Conservation (phyloP, 30 jellyfish, hydroid and myxozoan species). For the Aurelia sp. region DNA sequence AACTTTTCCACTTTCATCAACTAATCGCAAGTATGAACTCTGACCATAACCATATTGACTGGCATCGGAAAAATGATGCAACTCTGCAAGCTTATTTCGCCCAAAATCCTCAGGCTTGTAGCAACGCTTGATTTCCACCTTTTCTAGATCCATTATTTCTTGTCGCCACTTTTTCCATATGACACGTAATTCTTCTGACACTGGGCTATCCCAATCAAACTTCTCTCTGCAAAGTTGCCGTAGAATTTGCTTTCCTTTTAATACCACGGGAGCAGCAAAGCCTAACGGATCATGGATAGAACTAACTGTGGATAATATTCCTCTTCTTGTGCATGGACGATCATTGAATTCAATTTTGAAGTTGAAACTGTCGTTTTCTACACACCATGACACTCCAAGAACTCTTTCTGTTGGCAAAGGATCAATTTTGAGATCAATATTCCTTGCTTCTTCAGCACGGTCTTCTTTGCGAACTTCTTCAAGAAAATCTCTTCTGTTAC, state of each 20-base stretch:
- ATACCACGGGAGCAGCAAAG: conserved; percentile 22
- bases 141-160: conserved; percentile 20
- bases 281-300: conserved; percentile 47
- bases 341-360: too few relatives aligned
- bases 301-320: conserved; percentile 20
- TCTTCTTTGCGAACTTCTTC: too few relatives aligned
- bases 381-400: too few relatives aligned
- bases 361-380: conserved; percentile 45
- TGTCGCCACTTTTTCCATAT: conserved; percentile 48
- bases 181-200: too few relatives aligned
- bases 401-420: conserved; percentile 32
- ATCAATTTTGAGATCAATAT: conserved; percentile 9
- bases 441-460: too few relatives aligned
- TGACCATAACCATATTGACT: too few relatives aligned
- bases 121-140: conserved; percentile 28
- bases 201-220: too few relatives aligned
- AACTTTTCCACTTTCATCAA: conserved; percentile 5
- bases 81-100: conserved; percentile 10
- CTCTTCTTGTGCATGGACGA: too few relatives aligned
- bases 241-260: conserved; percentile 22
- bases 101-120: conserved; percentile 47
- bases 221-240: conserved; percentile 20
- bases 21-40: conserved; percentile 21
- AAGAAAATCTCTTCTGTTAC: too few relatives aligned
- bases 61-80: conserved; percentile 69